Evolutionary conservation across 2,888 invertebrate species (phyloP).

Genomic region (Drosophila rellima): DNA sequence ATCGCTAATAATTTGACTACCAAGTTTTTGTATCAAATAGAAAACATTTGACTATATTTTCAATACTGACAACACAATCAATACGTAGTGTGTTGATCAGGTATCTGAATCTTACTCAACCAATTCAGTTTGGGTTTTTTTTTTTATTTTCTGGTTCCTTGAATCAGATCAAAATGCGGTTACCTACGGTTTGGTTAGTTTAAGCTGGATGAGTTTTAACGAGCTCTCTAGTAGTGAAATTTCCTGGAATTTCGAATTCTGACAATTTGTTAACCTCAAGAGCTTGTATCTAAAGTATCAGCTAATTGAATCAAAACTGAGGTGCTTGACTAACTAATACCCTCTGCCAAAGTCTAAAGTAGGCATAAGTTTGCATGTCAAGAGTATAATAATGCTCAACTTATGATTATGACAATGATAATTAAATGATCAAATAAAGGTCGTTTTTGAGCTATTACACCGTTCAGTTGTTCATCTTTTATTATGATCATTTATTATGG

Average conservation of each 20-base stretch:
- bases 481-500: conserved; percentile 24
- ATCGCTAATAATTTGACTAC: background rate
- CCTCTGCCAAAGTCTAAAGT: background rate
- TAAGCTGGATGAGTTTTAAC: too few species aligned
- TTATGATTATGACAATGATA: conserved; percentile 16
- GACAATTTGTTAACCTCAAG: background rate
- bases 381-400: conserved; percentile 6
- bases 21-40: background rate
- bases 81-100: background rate
- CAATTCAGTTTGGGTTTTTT: too few species aligned
- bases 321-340: conserved; percentile 1
- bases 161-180: too few species aligned
- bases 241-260: background rate
- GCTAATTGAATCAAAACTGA: conserved; percentile 1
- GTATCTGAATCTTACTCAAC: too few species aligned
- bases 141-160: too few species aligned
- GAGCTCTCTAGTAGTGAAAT: too few species aligned
- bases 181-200: too few species aligned
- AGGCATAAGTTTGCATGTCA: background rate
- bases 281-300: background rate
- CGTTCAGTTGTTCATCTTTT: conserved; percentile 12
- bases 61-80: background rate
- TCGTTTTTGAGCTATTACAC: conserved; percentile 6
- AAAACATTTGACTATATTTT: background rate
- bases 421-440: conserved; percentile 20